Percentiles rank a stretch among this genome's conserved stretches.
These are phyloP conservation scores for Danaus plexippus DNA, from an alignment of 1,140 invertebrate genomes.

Conservation along the genomic window DNA sequence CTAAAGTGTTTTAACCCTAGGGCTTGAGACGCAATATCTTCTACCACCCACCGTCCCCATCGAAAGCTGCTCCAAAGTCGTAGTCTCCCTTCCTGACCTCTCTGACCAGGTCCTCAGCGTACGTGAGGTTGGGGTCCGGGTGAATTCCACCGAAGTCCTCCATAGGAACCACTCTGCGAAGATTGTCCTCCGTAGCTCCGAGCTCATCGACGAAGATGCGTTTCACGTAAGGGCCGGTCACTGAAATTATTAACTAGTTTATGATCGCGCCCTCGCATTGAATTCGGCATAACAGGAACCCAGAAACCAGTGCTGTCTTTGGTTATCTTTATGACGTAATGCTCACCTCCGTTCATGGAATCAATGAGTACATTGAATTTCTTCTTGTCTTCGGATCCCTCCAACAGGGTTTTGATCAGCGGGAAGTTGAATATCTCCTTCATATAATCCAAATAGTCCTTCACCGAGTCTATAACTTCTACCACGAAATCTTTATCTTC, in stretches of 20 bases:
- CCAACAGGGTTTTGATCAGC: slow-evolving; percentile 82
- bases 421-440: slow-evolving; percentile 98
- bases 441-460: slow-evolving; percentile 94
- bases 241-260: slow-evolving; percentile 69
- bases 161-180: slow-evolving; percentile 83
- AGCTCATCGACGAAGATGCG: slow-evolving; percentile 92
- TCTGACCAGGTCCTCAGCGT: slow-evolving; percentile 89
- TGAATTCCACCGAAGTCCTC: slow-evolving; percentile 97
- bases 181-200: slow-evolving; percentile 78
- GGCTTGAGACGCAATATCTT: too few species aligned
- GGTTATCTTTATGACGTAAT: neutral
- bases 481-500: slow-evolving; percentile 85
- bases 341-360: slow-evolving; percentile 93
- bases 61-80: slow-evolving; percentile 98
- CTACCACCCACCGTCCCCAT: slow-evolving; percentile 85
- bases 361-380: slow-evolving; percentile 92
- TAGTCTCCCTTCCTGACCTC: slow-evolving; percentile 84
- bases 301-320: too few species aligned
- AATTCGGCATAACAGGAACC: neutral
- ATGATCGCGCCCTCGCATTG: too few species aligned
- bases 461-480: slow-evolving; percentile 93
- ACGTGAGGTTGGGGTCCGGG: slow-evolving; percentile 99
- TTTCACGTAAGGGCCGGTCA: slow-evolving; percentile 96
- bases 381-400: slow-evolving; percentile 75
- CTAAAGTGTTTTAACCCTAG: too few species aligned